These are phyloP conservation scores for Anser brachyrhynchus DNA, from an alignment of 2,113 vertebrate species.

Conservation along the genomic window DNA sequence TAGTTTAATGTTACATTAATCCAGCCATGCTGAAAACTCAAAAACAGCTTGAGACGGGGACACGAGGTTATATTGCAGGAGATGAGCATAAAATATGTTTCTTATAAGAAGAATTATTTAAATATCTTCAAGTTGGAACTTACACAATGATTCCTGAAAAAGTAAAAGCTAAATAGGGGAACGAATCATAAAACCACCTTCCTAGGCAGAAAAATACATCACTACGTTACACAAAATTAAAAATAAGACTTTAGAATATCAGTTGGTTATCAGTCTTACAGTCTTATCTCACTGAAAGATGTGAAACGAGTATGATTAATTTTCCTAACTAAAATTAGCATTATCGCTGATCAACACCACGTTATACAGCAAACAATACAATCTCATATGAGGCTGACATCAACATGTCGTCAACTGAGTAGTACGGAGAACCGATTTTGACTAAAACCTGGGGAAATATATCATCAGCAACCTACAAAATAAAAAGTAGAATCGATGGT, in stretches of 20 bases:
- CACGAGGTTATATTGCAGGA: background rate
- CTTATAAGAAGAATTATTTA: background rate
- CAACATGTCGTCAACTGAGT: background rate
- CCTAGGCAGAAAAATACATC: background rate
- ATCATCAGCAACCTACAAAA: background rate
- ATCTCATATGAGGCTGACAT: background rate
- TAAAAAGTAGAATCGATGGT: background rate
- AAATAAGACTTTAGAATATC: background rate
- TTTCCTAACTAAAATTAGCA: background rate
- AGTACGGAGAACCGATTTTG: background rate
- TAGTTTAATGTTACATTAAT: conserved; percentile 2
- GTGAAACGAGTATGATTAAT: background rate
- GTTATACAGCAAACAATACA: background rate
- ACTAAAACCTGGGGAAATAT: background rate
- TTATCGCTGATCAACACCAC: background rate
- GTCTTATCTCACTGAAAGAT: background rate
- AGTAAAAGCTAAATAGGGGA: background rate
- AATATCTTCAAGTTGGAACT: background rate
- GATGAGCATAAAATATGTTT: background rate
- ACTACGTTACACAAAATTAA: background rate
- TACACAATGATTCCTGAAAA: background rate
- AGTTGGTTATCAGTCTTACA: background rate
- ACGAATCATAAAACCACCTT: background rate
- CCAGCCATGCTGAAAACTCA: background rate
- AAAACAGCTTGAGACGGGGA: background rate